Percentiles rank a stretch among this genome's conserved stretches.
These are phyloP conservation scores for Protomyctophum bolini DNA, from an alignment of 2,113 vertebrate genomes.

Conservation along the genomic window DNA sequence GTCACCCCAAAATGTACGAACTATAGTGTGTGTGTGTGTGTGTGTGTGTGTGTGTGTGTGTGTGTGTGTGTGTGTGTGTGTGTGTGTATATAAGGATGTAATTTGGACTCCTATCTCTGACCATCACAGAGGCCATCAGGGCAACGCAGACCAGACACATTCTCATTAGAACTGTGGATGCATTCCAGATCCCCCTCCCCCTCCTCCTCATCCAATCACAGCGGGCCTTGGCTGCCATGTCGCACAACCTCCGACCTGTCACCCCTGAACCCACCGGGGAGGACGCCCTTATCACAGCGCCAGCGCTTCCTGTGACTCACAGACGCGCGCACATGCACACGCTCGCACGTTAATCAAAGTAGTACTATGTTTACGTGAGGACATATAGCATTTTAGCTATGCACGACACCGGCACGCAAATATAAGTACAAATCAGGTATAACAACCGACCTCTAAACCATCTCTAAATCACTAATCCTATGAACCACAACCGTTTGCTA, in stretches of 20 bases:
- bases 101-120: constrained; percentile 17
- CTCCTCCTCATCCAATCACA: constrained; percentile 17
- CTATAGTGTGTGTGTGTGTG: neutral
- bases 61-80: constrained; percentile 3
- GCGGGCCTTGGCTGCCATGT: neutral
- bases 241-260: constrained; percentile 28
- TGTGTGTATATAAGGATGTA: neutral
- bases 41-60: neutral
- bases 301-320: constrained; percentile 47
- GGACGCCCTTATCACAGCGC: constrained; percentile 50
- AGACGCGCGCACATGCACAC: constrained; percentile 17
- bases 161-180: constrained; percentile 14
- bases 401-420: too few species aligned
- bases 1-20: too few species aligned
- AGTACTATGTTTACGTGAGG: too few species aligned
- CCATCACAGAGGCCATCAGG: constrained; percentile 11
- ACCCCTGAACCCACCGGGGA: constrained; percentile 23
- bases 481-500: too few species aligned
- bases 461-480: too few species aligned
- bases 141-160: neutral
- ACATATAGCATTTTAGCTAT: too few species aligned
- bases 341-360: neutral
- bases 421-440: too few species aligned
- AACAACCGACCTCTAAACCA: too few species aligned
- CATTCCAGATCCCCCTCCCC: neutral